A percentile compares a stretch with the other conserved stretches of the same genome.
phyloP scores from a whole-genome alignment of 2,113 vertebrate genomes.

The Ondatra zibethicus region DNA sequence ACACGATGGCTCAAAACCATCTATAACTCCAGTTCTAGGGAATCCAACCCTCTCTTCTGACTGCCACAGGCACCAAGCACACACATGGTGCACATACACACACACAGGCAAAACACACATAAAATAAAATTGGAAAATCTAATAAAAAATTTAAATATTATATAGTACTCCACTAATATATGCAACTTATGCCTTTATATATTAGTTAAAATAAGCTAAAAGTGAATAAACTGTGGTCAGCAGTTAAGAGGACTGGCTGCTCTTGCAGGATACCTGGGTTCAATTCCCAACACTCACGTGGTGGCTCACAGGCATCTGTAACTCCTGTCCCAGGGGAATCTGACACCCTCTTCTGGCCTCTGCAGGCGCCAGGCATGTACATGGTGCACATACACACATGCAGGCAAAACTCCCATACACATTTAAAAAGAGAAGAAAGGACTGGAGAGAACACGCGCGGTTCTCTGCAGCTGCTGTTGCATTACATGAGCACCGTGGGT shows the following conservation, averaged over 20 bases:
- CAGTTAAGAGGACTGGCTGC: background rate
- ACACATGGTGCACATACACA: background rate
- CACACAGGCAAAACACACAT: background rate
- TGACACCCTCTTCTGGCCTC: background rate
- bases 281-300: background rate
- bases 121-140: background rate
- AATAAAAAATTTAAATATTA: background rate
- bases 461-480: no score
- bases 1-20: background rate
- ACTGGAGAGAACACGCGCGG: no score
- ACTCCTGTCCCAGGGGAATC: background rate
- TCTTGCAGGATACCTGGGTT: background rate
- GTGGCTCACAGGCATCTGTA: no score
- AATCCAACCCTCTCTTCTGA: background rate
- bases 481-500: background rate
- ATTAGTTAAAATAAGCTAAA: background rate
- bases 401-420: background rate
- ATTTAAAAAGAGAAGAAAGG: background rate
- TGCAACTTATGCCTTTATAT: background rate
- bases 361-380: background rate
- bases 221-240: background rate
- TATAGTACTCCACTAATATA: background rate
- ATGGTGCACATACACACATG: background rate
- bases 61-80: background rate
- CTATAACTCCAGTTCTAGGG: background rate